phyloP scores from a whole-genome alignment of 1,140 invertebrate genomes.

The Agraylea sexmaculata region DNA sequence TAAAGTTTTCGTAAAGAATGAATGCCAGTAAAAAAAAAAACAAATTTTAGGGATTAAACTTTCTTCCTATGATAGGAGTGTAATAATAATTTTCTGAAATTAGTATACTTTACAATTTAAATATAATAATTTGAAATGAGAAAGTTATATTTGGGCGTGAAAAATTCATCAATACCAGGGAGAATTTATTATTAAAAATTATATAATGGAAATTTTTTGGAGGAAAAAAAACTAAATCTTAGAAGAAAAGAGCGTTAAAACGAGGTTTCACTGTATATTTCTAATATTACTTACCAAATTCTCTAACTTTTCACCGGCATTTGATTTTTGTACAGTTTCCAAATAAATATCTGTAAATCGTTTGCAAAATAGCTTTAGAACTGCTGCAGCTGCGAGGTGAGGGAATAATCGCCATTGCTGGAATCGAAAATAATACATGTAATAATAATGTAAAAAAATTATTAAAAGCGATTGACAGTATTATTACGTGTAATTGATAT shows the following conservation, averaged over 20 bases:
- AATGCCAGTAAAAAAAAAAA: not conserved
- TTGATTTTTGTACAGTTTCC: conserved; percentile 43
- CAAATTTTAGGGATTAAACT: too few species aligned
- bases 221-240: too few species aligned
- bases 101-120: too few species aligned
- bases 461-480: conserved; percentile 2
- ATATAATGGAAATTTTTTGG: too few species aligned
- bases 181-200: too few species aligned
- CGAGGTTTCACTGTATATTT: too few species aligned
- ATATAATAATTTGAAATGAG: too few species aligned
- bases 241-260: too few species aligned
- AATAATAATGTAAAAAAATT: conserved; percentile 4
- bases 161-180: too few species aligned
- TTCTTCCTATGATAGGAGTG: too few species aligned
- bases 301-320: conserved; percentile 42
- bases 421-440: conserved; percentile 24
- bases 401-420: conserved; percentile 89
- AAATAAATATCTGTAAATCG: conserved; percentile 42
- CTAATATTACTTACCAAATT: conserved; percentile 38
- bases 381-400: conserved; percentile 71
- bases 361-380: conserved; percentile 58
- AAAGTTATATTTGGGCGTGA: too few species aligned
- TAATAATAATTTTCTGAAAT: too few species aligned
- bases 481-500: conserved; percentile 72
- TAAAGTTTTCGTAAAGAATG: not conserved